Percentiles rank a stretch among this genome's conserved stretches.
Evolutionary conservation across 2,797 vertebrate genomes (phyloP).

Genomic region (Allenopithecus nigroviridis): DNA sequence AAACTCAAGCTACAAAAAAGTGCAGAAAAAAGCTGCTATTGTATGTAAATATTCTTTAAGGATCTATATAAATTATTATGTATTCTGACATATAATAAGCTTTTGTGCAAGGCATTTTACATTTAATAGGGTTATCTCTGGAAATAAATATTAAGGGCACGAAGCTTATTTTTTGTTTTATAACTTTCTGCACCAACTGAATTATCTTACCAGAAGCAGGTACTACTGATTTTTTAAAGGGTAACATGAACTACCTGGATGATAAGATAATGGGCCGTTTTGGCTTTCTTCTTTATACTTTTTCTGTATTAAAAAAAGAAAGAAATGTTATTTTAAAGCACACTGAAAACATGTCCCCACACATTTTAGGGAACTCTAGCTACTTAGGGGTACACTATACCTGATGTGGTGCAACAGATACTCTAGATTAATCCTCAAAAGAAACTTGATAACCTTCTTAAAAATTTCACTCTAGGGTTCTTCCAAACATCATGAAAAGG

Average conservation of each 20-base stretch:
- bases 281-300: constrained; percentile 1
- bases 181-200: neutral
- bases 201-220: constrained; percentile 22
- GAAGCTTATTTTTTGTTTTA: neutral
- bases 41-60: neutral
- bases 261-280: neutral
- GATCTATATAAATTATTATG: neutral
- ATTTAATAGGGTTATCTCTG: neutral
- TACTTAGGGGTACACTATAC: neutral
- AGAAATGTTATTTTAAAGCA: neutral
- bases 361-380: neutral
- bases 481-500: neutral
- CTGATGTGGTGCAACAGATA: neutral
- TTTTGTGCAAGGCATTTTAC: neutral
- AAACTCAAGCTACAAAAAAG: neutral
- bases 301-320: neutral
- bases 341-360: neutral
- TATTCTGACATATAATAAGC: neutral
- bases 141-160: neutral
- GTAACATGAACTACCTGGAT: neutral
- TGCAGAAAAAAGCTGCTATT: neutral
- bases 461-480: neutral
- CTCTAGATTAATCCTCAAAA: neutral
- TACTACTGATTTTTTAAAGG: neutral
- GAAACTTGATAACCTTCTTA: neutral